Evolutionary conservation across 2,113 vertebrate genomes (phyloP).

Genomic region (Setophaga petechia): DNA sequence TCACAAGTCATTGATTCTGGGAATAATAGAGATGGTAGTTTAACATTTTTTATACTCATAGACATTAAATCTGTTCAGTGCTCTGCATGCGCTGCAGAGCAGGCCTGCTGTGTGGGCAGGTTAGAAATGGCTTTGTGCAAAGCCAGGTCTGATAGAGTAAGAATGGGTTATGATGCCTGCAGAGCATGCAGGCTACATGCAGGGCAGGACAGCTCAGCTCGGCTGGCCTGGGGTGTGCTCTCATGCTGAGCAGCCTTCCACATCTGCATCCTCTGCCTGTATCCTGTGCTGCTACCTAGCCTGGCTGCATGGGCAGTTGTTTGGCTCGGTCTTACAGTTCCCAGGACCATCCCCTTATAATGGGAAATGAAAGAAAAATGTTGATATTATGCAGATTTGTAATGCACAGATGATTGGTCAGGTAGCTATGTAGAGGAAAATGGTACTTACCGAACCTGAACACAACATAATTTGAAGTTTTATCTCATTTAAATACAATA

Average conservation of each 20-base stretch:
- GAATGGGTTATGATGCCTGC: background rate
- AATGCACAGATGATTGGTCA: background rate
- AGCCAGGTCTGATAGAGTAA: background rate
- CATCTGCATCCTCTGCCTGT: background rate
- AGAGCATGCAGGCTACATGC: fast-evolving
- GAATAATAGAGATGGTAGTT: background rate
- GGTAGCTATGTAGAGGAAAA: background rate
- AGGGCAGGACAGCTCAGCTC: background rate
- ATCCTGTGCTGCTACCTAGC: background rate
- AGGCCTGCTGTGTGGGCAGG: background rate
- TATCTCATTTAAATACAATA: background rate
- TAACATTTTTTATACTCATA: background rate
- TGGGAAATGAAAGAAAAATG: background rate
- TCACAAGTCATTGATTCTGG: background rate
- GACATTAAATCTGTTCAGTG: background rate
- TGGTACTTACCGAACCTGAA: background rate
- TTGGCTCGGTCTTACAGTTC: background rate
- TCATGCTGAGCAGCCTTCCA: background rate
- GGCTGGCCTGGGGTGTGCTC: background rate
- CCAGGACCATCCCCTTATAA: background rate
- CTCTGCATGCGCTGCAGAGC: background rate
- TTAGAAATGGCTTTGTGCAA: background rate
- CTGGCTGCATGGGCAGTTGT: background rate
- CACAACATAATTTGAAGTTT: background rate
- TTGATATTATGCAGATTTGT: background rate